Conservation (phyloP, 2,113 vertebrate genomes). For the Paracanthobrama guichenoti region DNA sequence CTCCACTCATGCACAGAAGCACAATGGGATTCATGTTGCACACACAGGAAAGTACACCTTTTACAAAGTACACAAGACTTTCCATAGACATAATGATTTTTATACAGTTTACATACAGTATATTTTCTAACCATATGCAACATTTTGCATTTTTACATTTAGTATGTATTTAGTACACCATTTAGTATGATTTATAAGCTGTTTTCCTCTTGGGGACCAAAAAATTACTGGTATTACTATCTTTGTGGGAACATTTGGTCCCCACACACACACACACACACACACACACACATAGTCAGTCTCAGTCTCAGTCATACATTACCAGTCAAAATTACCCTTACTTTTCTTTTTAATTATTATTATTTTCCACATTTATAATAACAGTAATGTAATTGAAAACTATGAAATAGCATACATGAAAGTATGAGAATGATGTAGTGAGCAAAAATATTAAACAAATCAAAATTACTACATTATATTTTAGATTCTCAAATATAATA, state of each 20-base stretch:
- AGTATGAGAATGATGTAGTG: not conserved
- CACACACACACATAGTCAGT: not conserved
- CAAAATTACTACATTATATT: not conserved
- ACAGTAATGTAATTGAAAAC: not conserved
- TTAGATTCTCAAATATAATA: not conserved
- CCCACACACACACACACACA: not conserved
- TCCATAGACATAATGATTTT: too few relatives aligned
- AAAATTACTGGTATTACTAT: not conserved
- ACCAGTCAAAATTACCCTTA: not conserved
- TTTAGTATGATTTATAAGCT: not conserved
- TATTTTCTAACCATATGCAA: too few relatives aligned
- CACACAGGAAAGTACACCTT: conserved; percentile 27
- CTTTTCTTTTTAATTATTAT: not conserved
- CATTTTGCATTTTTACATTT: not conserved
- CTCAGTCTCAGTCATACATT: not conserved
- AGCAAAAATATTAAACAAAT: not conserved
- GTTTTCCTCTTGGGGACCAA: not conserved
- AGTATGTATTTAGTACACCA: too few relatives aligned
- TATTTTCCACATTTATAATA: not conserved
- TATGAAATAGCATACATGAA: not conserved
- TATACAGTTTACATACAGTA: too few relatives aligned
- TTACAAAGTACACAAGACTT: too few relatives aligned
- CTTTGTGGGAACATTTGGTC: not conserved
- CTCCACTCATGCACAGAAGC: not conserved
- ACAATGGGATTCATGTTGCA: conserved; percentile 11